Evolutionary conservation across 2,888 invertebrate genomes (phyloP), one percentile per base, ranked within the genome.

Genomic region (Parapristionchus giblindavisi): DNA sequence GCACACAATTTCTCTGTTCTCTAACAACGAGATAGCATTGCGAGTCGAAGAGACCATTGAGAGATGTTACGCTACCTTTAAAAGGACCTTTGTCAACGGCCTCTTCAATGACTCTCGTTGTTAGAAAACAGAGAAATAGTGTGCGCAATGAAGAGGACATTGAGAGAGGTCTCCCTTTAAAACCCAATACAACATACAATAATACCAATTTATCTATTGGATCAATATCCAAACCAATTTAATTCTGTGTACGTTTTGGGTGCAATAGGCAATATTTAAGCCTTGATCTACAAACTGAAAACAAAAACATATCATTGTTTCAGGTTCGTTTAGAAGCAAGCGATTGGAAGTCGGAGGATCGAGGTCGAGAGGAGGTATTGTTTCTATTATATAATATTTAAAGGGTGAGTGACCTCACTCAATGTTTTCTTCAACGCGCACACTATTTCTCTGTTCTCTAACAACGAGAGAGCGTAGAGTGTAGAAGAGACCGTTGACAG

Each of bases 311-410:
- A 56, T 27, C 52, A 14, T 29, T 68, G 2, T 40, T 27, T 36
- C 40, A 6, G 29, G 36, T n/a, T 71, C 70, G 11, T 71, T 71
- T 27, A 36, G 70, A 34, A 54, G 56, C 54, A 71, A 71, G 36
- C 70, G 70, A 29, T 29, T 71, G 29, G 70, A 71, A 40, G 70
- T 71, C 34, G 70, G 70, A 38, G 70, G 70, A 56, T 54, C 56
- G 21, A 24, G 70, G 34, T 24, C 48, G 11, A 71, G 40, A 56
- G 70, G 70, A 71, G 70, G 70, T 71, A 56, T 21, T 11, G 8
- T 29, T 34, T 27, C 48, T 38, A 27, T 61, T 3, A 24, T 14
- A 29, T n/a, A 58, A 34, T 3, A 63, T 11, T 29, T 4, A 40
- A 48, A 1, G 51, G 29, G 66, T 38, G 0, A n/a, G 14, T 11